phyloP scores from a whole-genome alignment of 53 echinoderm and acorn worm species.

The Echinarachnius parma region DNA sequence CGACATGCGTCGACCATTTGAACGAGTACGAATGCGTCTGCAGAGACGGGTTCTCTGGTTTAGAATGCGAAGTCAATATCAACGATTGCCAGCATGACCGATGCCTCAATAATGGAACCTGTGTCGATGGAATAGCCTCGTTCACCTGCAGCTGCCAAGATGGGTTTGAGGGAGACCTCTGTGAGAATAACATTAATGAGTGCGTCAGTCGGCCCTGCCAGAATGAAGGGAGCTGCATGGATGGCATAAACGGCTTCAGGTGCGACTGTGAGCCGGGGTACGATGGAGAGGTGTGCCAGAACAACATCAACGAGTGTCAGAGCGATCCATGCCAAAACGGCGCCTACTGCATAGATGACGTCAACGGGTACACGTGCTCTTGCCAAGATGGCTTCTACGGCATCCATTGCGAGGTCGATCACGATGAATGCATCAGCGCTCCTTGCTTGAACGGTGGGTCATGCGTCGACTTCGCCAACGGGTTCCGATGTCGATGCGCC shows the following conservation, averaged over 20 bases:
- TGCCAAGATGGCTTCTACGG: slow-evolving; percentile 34
- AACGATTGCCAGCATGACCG: slow-evolving; percentile 5
- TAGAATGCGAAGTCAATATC: slow-evolving; percentile 10
- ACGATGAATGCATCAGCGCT: slow-evolving; percentile 26
- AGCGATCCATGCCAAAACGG: slow-evolving; percentile 29
- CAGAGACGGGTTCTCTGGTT: slow-evolving; percentile 7
- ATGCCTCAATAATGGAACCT: slow-evolving; percentile 37
- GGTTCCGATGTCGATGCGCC: slow-evolving; percentile 31
- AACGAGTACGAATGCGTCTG: slow-evolving; percentile 7
- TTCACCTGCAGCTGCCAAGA: slow-evolving; percentile 24
- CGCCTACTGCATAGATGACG: slow-evolving; percentile 15
- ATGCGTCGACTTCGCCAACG: slow-evolving; percentile 24
- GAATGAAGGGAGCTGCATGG: slow-evolving; percentile 25
- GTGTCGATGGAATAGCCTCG: slow-evolving; percentile 5
- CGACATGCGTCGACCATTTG: slow-evolving; percentile 15
- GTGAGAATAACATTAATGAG: slow-evolving; percentile 32
- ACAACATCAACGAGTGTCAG: slow-evolving; percentile 24
- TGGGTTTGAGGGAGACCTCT: slow-evolving; percentile 22
- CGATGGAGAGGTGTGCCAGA: slow-evolving; percentile 23
- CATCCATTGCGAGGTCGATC: slow-evolving; percentile 27
- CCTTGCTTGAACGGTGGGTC: slow-evolving; percentile 25
- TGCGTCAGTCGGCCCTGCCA: slow-evolving; percentile 35
- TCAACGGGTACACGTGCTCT: slow-evolving; percentile 18
- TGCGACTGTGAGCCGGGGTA: slow-evolving; percentile 45
- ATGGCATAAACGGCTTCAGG: slow-evolving; percentile 18